Base-by-base conservation (phyloP, 2,888 invertebrate species). In the Polymixis lichenea region DNA sequence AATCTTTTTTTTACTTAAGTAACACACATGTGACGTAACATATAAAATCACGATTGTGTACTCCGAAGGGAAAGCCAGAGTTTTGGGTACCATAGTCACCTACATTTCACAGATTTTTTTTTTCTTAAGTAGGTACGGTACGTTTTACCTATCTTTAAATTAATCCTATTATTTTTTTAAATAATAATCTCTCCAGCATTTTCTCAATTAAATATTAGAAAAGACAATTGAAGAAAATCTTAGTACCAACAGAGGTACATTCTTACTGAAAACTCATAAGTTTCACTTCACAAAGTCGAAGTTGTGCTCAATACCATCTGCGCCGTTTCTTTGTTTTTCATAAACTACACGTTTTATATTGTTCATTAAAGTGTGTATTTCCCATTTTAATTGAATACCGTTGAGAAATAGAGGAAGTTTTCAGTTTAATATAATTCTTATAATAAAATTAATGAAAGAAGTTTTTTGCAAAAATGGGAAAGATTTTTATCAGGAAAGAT, bases 221-320 rank as follows among this genome's bases (percentile, higher is more conserved):
- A 83, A 83, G 28, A 67, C 28, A 56, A 15, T 46, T 28, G 55
- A 61, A 80, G 38, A 61, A 60, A 79, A 60, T 49, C 25, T n/a
- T 19, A 43, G 43, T 46, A 53, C 9, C n/a, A n/a, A n/a, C n/a
- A 51, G 17, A 66, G 17, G 51, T 77, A 67, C 51, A 66, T 58
- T 75, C 71, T 53, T 80, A 75, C 60, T 71, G 87, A 80, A 87
- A 89, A 85, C 87, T 88, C 86, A 87, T 86, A 88, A 91, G 90
- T 90, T 90, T 68, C 80, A 70, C 78, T 80, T 79, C 82, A 85
- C 83, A 85, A 87, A 85, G 89, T 82, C 78, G 78, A 88, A 89
- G 83, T 89, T 86, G 77, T 82, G 74, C 85, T 89, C 91, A 87
- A 90, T 90, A 90, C 78, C 89, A 90, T 89, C 89, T 89, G 89